A percentile compares a stretch with the other conserved stretches of the same genome.
These are phyloP conservation scores for Hypotaenidia okinawae DNA, from an alignment of 2,797 vertebrate species.

Conservation along the genomic window DNA sequence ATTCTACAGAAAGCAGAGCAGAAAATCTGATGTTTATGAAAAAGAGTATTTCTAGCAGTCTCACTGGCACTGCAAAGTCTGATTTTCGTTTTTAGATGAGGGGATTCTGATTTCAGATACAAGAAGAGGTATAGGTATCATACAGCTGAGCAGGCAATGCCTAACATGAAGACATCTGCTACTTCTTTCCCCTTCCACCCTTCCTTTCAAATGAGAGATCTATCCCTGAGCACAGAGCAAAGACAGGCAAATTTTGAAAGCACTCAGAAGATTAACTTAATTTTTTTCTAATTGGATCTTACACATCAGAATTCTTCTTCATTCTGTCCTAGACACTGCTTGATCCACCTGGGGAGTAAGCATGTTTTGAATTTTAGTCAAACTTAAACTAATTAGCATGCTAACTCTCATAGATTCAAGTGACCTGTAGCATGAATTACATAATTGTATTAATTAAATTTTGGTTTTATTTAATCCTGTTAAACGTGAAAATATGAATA, in stretches of 20 bases:
- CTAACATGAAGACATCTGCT: not conserved
- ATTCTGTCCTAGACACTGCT: not conserved
- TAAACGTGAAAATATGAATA: not conserved
- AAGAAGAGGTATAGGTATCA: not conserved
- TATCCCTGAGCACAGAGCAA: not conserved
- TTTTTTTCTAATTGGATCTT: not conserved
- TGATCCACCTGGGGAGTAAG: not conserved
- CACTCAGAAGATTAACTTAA: not conserved
- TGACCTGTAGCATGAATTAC: not conserved
- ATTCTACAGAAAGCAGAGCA: not conserved
- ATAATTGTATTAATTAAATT: not conserved
- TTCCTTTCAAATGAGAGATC: not conserved
- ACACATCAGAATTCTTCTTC: not conserved
- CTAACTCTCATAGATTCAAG: not conserved
- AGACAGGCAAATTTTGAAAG: not conserved
- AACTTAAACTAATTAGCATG: not conserved
- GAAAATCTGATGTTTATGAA: not conserved
- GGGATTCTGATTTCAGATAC: not conserved
- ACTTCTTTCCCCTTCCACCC: not conserved
- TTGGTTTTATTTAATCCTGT: not conserved
- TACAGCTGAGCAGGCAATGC: not conserved
- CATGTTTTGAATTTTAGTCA: not conserved
- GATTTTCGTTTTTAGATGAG: not conserved
- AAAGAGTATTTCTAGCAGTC: not conserved
- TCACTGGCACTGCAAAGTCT: not conserved